Base-by-base conservation (phyloP, 1,140 invertebrate genomes). In the Solen grandis region DNA sequence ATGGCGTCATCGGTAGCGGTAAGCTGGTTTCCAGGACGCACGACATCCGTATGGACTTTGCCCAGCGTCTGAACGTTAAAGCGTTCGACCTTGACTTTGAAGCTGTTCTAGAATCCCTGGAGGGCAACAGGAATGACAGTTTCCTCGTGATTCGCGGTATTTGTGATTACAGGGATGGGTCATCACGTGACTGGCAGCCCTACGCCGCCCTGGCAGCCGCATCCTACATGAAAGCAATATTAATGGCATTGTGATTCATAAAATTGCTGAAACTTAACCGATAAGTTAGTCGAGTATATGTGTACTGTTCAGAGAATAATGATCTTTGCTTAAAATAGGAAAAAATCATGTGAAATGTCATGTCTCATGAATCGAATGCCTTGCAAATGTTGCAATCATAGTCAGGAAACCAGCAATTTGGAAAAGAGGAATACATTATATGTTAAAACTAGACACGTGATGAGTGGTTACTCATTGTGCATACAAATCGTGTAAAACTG, bases 41-140 rank as follows among this genome's bases (percentile, higher is more conserved):
- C 0, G 55, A 86, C 19, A 70, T 91, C 13, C 57, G 88, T 19
- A 62, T 65, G n/a, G 82, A 89, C 27, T 91, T 93, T 86, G 85
- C 90, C 84, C 95, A 96, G 86, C 92, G 95, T 77, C 95, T 95
- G 81, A 95, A 95, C 2, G 95, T 97, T 1, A 93, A 96, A 13
- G 97, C 97, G 0, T 98, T 97, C 90, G 98, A 99, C 92, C 95
- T 95, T 78, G 98, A 99, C 91, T 97, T 98, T 91, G 97, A 99
- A 91, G 96, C 97, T 8, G 87, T 91, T 14, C 84, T 94, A 36
- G 93, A 93, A 63, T 91, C 93, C 0, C 87, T 99, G 82, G 95
- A 97, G 74, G 99, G 99, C 16, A 99, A 99, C 90, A 95, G 98
- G 82, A 96, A 98, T 85, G 97, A 99, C 83, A 94, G 93, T 81